phyloP scores from a whole-genome alignment of 2,113 vertebrate genomes.

The Cheirogaleus medius region DNA sequence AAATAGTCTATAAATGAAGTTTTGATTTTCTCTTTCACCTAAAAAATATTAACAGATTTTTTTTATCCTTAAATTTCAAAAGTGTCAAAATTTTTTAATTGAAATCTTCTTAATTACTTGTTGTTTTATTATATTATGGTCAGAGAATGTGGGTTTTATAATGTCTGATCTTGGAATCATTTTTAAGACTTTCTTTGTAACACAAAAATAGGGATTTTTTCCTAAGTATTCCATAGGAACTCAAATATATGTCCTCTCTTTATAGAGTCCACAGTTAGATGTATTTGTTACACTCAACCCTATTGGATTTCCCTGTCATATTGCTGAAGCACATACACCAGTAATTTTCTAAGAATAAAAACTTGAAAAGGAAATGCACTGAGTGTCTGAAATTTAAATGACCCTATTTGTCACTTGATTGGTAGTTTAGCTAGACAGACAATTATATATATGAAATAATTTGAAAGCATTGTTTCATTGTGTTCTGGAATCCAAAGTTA shows the following conservation, averaged over 20 bases:
- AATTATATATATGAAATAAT: conserved; percentile 51
- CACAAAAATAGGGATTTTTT: not conserved
- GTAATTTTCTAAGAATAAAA: not conserved
- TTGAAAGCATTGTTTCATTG: conserved; percentile 11
- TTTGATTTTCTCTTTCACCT: not conserved
- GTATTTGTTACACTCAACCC: not conserved
- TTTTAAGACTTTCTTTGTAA: conserved; percentile 4
- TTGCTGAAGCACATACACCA: not conserved
- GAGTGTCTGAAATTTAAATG: not conserved
- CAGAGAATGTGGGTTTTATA: not conserved
- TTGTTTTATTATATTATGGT: not conserved
- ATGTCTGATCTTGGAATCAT: not conserved
- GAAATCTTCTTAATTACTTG: not conserved
- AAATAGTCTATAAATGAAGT: not conserved
- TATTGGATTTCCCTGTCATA: not conserved
- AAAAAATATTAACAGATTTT: not conserved
- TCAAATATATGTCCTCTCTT: not conserved
- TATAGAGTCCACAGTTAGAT: not conserved
- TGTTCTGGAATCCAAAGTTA: not conserved
- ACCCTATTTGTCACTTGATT: not conserved
- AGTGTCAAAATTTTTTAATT: not conserved
- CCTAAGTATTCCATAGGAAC: not conserved
- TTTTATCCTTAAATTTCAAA: not conserved
- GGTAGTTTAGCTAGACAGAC: conserved; percentile 16
- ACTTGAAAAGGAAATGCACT: not conserved